These are phyloP conservation scores for Oreochromis mossambicus DNA, from an alignment of 2,797 vertebrate species.

Conservation along the genomic window DNA sequence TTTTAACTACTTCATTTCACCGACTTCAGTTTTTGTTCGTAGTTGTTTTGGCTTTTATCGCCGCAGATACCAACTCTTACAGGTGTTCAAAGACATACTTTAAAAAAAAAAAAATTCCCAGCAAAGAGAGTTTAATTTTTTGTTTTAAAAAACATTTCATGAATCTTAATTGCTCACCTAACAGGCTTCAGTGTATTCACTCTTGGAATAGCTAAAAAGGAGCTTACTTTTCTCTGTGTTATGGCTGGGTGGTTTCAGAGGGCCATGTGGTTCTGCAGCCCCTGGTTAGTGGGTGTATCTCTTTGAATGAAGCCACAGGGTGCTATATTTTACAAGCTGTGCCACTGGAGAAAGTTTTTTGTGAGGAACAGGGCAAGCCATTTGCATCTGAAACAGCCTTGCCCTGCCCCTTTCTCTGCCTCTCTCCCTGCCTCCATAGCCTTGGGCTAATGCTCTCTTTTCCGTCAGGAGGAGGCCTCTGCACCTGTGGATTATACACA, in stretches of 20 bases:
- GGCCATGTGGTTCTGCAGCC: conserved; percentile 54
- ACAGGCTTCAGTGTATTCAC: conserved; percentile 30
- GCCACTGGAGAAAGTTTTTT: conserved; percentile 69
- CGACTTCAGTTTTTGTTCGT: neutral
- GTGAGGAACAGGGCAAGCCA: conserved; percentile 57
- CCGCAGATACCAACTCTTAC: neutral
- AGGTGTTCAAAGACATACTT: fast-evolving
- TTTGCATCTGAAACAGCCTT: conserved; percentile 79
- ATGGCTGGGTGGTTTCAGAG: conserved; percentile 47
- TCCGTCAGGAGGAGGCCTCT: conserved; percentile 52
- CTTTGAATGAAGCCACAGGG: conserved; percentile 70
- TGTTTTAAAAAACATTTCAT: conserved; percentile 19
- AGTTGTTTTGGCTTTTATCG: neutral
- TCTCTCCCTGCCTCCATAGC: conserved; percentile 64
- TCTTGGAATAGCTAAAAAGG: conserved; percentile 30
- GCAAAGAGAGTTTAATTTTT: neutral
- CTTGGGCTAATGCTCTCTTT: conserved; percentile 74
- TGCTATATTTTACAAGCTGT: conserved; percentile 75
- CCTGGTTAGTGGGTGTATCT: conserved; percentile 61
- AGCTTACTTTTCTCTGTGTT: conserved; percentile 53
- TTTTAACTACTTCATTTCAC: neutral
- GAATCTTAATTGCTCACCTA: conserved; percentile 10
- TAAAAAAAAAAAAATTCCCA: fast-evolving
- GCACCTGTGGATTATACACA: conserved; percentile 76
- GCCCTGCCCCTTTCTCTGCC: conserved; percentile 57